Percentiles rank a stretch among this genome's conserved stretches.
phyloP scores from a whole-genome alignment of 1,140 invertebrate genomes.

The Periplaneta americana region DNA sequence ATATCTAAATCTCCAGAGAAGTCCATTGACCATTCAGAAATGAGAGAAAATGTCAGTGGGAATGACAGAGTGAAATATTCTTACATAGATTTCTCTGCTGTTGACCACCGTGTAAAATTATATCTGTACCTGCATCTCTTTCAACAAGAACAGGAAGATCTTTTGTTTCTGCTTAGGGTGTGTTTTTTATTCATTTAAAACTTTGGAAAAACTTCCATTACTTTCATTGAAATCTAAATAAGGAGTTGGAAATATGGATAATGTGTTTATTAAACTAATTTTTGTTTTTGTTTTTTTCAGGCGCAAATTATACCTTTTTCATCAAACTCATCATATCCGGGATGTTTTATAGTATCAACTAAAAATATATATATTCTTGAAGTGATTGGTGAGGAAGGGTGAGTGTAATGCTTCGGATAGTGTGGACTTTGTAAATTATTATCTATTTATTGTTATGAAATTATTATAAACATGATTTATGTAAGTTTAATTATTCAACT shows the following conservation, averaged over 20 bases:
- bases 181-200: neutral
- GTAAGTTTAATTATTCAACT: too few species aligned
- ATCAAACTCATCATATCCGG: neutral
- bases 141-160: conserved; percentile 35
- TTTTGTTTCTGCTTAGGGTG: conserved; percentile 45
- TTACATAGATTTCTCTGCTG: conserved; percentile 44
- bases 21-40: conserved; percentile 26
- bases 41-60: conserved; percentile 30
- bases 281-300: neutral
- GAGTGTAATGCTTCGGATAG: neutral
- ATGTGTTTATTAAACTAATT: too few species aligned
- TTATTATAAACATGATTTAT: too few species aligned
- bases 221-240: too few species aligned
- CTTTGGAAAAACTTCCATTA: neutral
- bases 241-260: too few species aligned
- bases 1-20: conserved; percentile 22
- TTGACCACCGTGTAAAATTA: conserved; percentile 52
- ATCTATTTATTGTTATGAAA: too few species aligned
- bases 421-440: neutral
- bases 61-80: conserved; percentile 34
- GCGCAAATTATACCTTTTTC: neutral
- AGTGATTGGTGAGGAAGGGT: neutral
- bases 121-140: conserved; percentile 45
- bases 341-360: neutral
- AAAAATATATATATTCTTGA: neutral